Evolutionary conservation across 2,113 vertebrate genomes (phyloP).

Genomic region (Neodontobutis hainanensis): DNA sequence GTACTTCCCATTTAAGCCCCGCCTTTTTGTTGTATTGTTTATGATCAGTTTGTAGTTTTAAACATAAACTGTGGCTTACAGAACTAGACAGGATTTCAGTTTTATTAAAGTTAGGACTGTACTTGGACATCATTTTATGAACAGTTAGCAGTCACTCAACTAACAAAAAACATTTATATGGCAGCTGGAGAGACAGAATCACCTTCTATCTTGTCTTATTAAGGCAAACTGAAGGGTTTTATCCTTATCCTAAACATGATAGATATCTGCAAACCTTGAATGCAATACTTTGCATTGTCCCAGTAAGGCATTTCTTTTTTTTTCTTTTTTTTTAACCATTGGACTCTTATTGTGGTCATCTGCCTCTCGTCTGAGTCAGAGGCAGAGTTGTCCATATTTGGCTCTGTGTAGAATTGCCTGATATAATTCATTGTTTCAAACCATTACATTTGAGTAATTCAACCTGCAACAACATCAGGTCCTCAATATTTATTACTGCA

Average conservation of each 20-base stretch:
- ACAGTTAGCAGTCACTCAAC: no score
- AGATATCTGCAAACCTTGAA: no score
- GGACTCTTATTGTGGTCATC: slow-evolving; percentile 4
- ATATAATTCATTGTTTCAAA: not conserved
- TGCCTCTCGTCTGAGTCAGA: slow-evolving; percentile 21
- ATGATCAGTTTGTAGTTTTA: no score
- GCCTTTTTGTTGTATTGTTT: slow-evolving; percentile 30
- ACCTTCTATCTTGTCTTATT: no score
- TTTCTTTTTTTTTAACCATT: not conserved
- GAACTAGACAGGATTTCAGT: not conserved
- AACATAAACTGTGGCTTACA: no score
- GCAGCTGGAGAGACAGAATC: no score
- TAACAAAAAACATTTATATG: no score
- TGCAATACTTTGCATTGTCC: not conserved
- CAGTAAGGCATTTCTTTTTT: not conserved
- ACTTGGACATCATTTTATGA: no score
- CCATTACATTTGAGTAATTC: slow-evolving; percentile 7
- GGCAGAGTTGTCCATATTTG: slow-evolving; percentile 51
- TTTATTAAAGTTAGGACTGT: no score
- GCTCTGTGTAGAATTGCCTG: slow-evolving; percentile 4
- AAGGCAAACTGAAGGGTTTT: no score
- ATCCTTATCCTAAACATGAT: no score
- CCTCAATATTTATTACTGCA: not conserved
- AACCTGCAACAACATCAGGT: not conserved
- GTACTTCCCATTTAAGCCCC: slow-evolving; percentile 61